phyloP scores from a whole-genome alignment of 2,797 vertebrate genomes.

The Gymnothorax javanicus region DNA sequence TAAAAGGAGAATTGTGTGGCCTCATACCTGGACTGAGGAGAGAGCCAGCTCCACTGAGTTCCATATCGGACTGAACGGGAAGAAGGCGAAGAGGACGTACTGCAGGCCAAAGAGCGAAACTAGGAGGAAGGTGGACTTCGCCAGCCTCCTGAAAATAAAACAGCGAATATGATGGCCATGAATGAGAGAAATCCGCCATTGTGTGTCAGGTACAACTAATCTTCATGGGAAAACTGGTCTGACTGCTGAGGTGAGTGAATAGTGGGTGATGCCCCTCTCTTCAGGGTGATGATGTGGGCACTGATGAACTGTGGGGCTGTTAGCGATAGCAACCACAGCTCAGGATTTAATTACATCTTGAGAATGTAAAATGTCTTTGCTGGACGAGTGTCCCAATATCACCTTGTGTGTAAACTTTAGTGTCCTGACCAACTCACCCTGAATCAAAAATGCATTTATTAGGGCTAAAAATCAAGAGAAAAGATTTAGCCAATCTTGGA shows the following conservation, averaged over 20 bases:
- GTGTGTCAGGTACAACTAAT: not conserved
- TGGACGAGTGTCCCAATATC: not conserved
- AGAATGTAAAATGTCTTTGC: not conserved
- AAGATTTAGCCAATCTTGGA: not conserved
- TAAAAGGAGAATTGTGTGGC: not conserved
- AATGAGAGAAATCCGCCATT: not conserved
- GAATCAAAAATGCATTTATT: not conserved
- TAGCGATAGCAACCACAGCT: not conserved
- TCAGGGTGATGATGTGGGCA: not conserved
- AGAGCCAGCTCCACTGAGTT: conserved; percentile 85
- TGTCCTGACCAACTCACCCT: not conserved
- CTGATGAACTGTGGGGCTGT: not conserved
- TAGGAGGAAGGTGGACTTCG: conserved; percentile 90
- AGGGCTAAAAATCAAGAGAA: not conserved
- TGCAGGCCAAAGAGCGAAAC: conserved; percentile 92
- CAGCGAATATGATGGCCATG: not conserved
- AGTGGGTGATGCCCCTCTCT: not conserved
- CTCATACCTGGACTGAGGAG: conserved; percentile 89
- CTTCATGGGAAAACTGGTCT: not conserved
- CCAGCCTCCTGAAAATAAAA: conserved; percentile 77
- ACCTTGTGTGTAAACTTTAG: not conserved
- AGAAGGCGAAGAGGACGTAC: conserved; percentile 88
- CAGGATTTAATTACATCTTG: not conserved
- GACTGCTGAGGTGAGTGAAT: not conserved
- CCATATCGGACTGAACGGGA: conserved; percentile 82